These are phyloP conservation scores for Gymnogyps californianus DNA, from an alignment of 2,113 vertebrate genomes.

Conservation along the genomic window DNA sequence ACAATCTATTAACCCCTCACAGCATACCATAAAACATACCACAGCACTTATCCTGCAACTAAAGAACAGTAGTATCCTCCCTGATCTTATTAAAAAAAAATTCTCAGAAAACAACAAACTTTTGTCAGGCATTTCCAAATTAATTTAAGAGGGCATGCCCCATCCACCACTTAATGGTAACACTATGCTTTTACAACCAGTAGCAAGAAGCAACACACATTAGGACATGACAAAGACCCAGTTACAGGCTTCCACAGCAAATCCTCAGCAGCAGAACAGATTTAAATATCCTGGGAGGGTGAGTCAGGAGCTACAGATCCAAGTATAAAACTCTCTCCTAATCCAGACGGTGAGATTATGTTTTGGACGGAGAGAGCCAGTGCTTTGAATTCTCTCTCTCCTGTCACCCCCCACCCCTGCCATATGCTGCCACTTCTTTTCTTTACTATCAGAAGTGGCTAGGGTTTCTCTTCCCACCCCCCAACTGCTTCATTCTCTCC, in stretches of 20 bases:
- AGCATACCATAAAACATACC: background rate
- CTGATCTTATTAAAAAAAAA: background rate
- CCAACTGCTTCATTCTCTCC: constrained; percentile 41
- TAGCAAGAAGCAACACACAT: background rate
- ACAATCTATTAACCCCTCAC: background rate
- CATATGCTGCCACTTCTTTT: constrained; percentile 39
- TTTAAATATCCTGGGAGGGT: constrained; percentile 11
- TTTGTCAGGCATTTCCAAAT: background rate
- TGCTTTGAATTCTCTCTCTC: constrained; percentile 31
- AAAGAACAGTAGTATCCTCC: background rate
- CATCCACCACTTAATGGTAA: background rate
- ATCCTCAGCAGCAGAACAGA: background rate
- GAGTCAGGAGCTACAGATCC: background rate
- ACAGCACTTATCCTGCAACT: background rate
- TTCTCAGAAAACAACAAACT: background rate
- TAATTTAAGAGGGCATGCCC: background rate
- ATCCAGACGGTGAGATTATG: background rate
- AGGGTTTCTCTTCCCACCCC: constrained; percentile 37
- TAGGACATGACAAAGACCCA: background rate
- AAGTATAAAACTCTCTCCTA: constrained; percentile 9
- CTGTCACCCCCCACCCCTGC: background rate
- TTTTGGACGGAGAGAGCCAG: background rate
- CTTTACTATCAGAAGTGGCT: constrained; percentile 59
- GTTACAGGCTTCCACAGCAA: background rate
- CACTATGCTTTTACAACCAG: background rate